Evolutionary conservation across 2,888 invertebrate species (phyloP), one percentile per base, ranked within the genome.

Genomic region (Dermolepida albohirtum): DNA sequence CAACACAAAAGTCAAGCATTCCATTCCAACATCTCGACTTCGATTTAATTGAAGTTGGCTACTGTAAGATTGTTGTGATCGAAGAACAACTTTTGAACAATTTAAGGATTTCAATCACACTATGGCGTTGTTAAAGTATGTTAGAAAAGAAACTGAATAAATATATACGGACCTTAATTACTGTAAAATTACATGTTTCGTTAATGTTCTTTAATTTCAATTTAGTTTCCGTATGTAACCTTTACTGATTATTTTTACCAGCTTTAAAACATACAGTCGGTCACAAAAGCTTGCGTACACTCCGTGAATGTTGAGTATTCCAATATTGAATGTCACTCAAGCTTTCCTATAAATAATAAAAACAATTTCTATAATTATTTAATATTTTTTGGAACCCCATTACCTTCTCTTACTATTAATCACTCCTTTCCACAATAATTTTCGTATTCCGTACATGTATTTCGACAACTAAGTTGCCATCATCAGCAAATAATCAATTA

Each of bases 41-140:
- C 75, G 75, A 77, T 79, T 80, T 80, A 80, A 81, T 80, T 80
- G 78, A 80, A 79, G 74, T 74, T 75, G 74, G 79, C 80, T 80
- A 80, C 80, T 79, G 79, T 78, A 71, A 68, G 70, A 67, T 69
- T 71, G 70, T 71, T 70, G 68, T 72, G 68, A 72, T 71, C 71
- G 72, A 67, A 67, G 69, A 73, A 71, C 69, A 72, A 70, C 72
- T 71, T 71, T 74, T 59, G 62, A 69, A 69, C 71, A 69, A 69
- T 69, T 71, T 71, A 63, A 34, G 70, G 68, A 59, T 72, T 72
- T 70, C 73, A 70, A 73, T 73, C 70, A 67, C 41, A 64, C 67
- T 62, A 34, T 34, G 14, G 47, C 44, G 44, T 34, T 17, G 47
- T 16, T 43, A 39, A 51, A 64, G 41, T 54, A 64, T 43, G 52